phyloP scores from a whole-genome alignment of 2,888 invertebrate species.

The Aphidius colemani region DNA sequence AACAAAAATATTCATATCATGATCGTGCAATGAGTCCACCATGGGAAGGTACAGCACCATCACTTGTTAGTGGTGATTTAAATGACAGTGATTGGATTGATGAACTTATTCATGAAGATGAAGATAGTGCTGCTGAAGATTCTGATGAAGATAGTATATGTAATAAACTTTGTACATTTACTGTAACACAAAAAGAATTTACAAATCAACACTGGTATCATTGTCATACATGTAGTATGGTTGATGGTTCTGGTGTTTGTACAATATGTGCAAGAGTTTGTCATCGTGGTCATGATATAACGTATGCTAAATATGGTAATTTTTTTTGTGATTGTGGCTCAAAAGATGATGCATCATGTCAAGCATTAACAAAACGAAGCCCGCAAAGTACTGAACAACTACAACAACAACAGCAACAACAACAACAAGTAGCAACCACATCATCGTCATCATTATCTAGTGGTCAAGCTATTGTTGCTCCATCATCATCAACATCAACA shows the following conservation, averaged over 20 bases:
- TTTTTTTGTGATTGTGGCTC: slow-evolving; percentile 99
- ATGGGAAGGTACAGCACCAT: slow-evolving; percentile 72
- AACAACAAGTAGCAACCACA: slow-evolving; percentile 6
- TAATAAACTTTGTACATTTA: slow-evolving; percentile 94
- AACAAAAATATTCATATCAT: slow-evolving; percentile 36
- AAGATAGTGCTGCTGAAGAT: slow-evolving; percentile 91
- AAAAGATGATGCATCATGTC: slow-evolving; percentile 84
- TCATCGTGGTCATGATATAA: slow-evolving; percentile 93
- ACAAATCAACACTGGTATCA: slow-evolving; percentile 99
- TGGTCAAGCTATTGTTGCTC: slow-evolving; percentile 26
- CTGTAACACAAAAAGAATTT: slow-evolving; percentile 95
- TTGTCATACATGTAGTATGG: slow-evolving; percentile 98
- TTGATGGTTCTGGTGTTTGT: slow-evolving; percentile 97
- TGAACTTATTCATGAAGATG: slow-evolving; percentile 83
- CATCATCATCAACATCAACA: slow-evolving; percentile 22
- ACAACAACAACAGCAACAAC: slow-evolving; percentile 1
- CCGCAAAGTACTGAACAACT: slow-evolving; percentile 59
- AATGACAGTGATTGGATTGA: slow-evolving; percentile 84
- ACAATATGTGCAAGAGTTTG: slow-evolving; percentile 97
- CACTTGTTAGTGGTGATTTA: slow-evolving; percentile 44
- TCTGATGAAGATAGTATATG: slow-evolving; percentile 90
- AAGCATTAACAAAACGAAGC: slow-evolving; percentile 67
- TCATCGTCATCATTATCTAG: slow-evolving; percentile 9
- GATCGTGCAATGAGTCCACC: slow-evolving; percentile 70
- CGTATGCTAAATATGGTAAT: slow-evolving; percentile 97